Evolutionary conservation across 2,113 vertebrate species (phyloP), one percentile per base, ranked within the genome.

Genomic region (Aegotheles bennettii): DNA sequence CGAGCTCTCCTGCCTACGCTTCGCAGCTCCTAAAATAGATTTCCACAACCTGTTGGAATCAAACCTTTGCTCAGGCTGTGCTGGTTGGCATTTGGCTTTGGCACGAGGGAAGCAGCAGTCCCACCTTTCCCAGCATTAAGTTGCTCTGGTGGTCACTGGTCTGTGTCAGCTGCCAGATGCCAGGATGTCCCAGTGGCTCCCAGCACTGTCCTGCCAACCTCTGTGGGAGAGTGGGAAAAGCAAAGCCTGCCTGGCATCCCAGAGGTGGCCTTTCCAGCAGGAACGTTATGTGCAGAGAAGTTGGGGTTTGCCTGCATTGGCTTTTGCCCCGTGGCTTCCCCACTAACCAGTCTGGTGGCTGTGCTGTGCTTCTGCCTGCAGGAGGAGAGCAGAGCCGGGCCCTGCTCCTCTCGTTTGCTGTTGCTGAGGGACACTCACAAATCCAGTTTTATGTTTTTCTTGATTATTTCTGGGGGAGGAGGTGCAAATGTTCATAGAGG

Each of bases 241-340:
- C 68, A 85, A 79, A 25, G 0, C 82, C 54, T 54, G 31, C 29
- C 45, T 23, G 47, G 11, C 0, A 0, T 45, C 29, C 53, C 71
- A 43, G 48, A 38, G 10, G 2, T 2, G 28, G 25, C 14, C 16
- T 70, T 15, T 25, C 13, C 61, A 79, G 71, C 59, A 28, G 43
- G 6, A 35, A 11, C 67, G 26, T 75, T 40, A 59, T 28, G 4
- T 4, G 13, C 69, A 38, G 78, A 33, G 3, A 26, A 29, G 21
- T 38, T 47, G 78, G 13, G 13, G 2, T 70, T 67, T 9, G 56
- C 61, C 74, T 76, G 48, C 4, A 0, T 7, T 71, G 61, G 63
- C 48, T 88, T 90, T 48, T 86, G 67, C 42, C 59, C 54, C 48
- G 71, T 5, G 5, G 82, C 64, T 83, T 84, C 76, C 67, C 88